Conservation (phyloP, 2,888 invertebrate genomes). For the Agrotis segetum region DNA sequence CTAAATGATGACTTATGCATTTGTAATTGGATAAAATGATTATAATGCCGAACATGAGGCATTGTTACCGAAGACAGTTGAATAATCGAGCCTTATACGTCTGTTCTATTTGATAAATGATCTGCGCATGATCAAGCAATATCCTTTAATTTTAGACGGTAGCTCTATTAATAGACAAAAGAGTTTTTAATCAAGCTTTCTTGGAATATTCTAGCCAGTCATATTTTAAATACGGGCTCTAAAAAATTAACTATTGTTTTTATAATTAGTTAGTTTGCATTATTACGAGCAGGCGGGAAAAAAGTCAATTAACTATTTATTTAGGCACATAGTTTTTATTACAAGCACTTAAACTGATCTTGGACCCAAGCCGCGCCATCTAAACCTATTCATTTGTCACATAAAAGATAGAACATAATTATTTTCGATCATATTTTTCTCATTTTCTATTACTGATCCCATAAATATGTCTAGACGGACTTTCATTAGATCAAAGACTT, state of each 20-base stretch:
- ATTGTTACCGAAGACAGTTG: constrained; percentile 14
- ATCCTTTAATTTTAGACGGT: constrained; percentile 20
- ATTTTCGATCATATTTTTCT: not conserved
- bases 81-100: constrained; percentile 26
- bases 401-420: not conserved
- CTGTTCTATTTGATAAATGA: constrained; percentile 30
- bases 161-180: constrained; percentile 5
- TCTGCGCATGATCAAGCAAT: constrained; percentile 36
- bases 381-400: constrained; percentile 8
- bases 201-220: constrained; percentile 20
- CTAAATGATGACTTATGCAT: constrained; percentile 47
- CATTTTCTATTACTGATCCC: not conserved
- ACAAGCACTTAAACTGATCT: constrained; percentile 7
- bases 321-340: constrained; percentile 21
- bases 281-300: not conserved
- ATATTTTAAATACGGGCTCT: not conserved
- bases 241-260: constrained; percentile 13
- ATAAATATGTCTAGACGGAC: constrained; percentile 36
- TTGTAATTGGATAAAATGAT: constrained; percentile 49
- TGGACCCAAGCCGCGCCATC: not conserved
- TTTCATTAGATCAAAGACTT: constrained; percentile 14
- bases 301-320: constrained; percentile 30
- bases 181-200: constrained; percentile 6
- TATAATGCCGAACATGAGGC: constrained; percentile 20
- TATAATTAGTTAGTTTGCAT: constrained; percentile 25